Percentiles rank a stretch among this genome's conserved stretches.
Evolutionary conservation across 2,888 invertebrate species (phyloP).

Genomic region (Parthenolecanium corni): DNA sequence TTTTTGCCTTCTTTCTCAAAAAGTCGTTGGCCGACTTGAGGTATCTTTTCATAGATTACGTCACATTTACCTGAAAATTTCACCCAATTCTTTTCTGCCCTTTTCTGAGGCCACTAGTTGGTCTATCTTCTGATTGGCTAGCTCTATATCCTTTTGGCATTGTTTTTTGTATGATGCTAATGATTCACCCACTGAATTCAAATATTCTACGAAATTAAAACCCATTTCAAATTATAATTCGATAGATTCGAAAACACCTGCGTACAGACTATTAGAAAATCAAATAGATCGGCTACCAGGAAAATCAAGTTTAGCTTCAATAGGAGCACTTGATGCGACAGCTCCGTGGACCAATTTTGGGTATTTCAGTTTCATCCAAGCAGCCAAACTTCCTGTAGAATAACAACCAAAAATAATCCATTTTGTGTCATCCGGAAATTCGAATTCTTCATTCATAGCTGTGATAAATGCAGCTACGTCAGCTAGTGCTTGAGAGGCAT

Average conservation of each 20-base stretch:
- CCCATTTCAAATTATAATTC: too few species aligned
- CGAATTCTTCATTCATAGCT: constrained; percentile 53
- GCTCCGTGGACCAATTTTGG: constrained; percentile 76
- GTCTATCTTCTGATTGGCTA: not conserved
- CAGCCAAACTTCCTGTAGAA: constrained; percentile 83
- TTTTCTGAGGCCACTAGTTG: not conserved
- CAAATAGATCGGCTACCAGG: constrained; percentile 44
- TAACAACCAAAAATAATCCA: constrained; percentile 96
- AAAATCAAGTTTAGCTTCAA: constrained; percentile 75
- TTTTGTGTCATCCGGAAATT: constrained; percentile 49
- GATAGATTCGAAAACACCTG: too few species aligned
- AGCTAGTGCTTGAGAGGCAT: constrained; percentile 67
- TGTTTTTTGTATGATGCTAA: not conserved
- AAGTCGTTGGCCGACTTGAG: too few species aligned
- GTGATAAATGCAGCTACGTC: constrained; percentile 75
- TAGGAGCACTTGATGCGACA: constrained; percentile 79
- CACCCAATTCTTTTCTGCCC: not conserved
- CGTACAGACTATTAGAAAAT: too few species aligned
- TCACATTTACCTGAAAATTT: not conserved
- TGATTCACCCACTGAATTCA: not conserved
- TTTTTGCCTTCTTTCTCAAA: too few species aligned
- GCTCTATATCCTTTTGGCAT: not conserved
- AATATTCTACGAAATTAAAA: not conserved
- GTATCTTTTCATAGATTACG: too few species aligned
- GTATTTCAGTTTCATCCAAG: constrained; percentile 80